Evolutionary conservation across 2,113 vertebrate genomes (phyloP).

Genomic region (Pteronura brasiliensis): DNA sequence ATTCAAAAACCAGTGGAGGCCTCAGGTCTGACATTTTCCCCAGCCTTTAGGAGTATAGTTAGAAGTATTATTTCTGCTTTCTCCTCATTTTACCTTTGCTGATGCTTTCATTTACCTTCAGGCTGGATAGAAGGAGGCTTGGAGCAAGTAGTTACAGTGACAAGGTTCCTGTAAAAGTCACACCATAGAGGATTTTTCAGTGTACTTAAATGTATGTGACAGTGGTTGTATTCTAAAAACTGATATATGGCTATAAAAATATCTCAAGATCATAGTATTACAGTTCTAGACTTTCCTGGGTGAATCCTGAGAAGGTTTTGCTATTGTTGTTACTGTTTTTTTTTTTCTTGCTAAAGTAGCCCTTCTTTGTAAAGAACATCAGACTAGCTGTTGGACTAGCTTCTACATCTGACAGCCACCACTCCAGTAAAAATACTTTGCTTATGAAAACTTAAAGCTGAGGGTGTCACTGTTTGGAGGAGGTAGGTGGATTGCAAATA

Average conservation of each 20-base stretch:
- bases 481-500: fast-evolving
- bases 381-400: conserved; percentile 29
- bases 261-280: neutral
- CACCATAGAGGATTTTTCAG: neutral
- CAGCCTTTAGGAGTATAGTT: conserved; percentile 59
- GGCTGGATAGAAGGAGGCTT: conserved; percentile 48
- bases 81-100: conserved; percentile 33
- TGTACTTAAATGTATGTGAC: neutral
- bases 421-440: conserved; percentile 11
- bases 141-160: conserved; percentile 36
- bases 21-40: conserved; percentile 68
- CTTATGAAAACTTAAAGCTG: neutral
- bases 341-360: conserved; percentile 11
- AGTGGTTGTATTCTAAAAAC: neutral
- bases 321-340: neutral
- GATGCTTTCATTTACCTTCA: conserved; percentile 45
- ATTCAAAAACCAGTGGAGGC: conserved; percentile 32
- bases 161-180: conserved; percentile 46
- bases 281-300: neutral
- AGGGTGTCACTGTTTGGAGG: fast-evolving
- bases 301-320: neutral
- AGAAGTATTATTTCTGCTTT: conserved; percentile 27
- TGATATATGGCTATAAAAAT: conserved; percentile 24
- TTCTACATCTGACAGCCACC: neutral
- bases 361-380: conserved; percentile 39